Conservation (phyloP, 2,113 vertebrate genomes). For the Tiliqua scincoides region DNA sequence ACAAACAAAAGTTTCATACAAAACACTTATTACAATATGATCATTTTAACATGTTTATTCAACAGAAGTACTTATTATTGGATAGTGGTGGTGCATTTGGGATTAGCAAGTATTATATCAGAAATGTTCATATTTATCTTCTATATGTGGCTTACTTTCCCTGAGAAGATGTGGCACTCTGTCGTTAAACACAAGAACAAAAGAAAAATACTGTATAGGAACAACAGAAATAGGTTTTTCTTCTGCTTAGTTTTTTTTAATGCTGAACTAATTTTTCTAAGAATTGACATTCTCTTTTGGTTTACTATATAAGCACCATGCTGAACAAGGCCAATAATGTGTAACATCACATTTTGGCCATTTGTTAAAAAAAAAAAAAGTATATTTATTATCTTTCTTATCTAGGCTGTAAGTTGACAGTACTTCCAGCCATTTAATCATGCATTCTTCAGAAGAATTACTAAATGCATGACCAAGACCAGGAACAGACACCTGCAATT, state of each 20-base stretch:
- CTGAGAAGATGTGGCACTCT: conserved; percentile 38
- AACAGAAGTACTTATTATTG: conserved; percentile 35
- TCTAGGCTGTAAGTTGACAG: conserved; percentile 39
- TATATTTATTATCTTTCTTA: conserved; percentile 29
- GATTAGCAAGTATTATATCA: conserved; percentile 51
- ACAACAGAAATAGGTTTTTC: conserved; percentile 27
- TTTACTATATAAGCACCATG: conserved; percentile 1
- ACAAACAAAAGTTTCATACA: conserved; percentile 25
- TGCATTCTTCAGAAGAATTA: conserved; percentile 44
- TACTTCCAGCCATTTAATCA: conserved; percentile 27
- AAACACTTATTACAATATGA: conserved; percentile 10
- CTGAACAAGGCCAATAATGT: background rate
- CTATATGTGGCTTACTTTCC: conserved; percentile 43
- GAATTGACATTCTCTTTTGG: conserved; percentile 19
- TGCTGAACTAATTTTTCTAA: conserved; percentile 47
- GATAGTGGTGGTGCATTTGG: conserved; percentile 36
- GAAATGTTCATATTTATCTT: conserved; percentile 36
- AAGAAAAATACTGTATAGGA: conserved; percentile 29
- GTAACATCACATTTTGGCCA: conserved; percentile 37
- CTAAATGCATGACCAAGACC: background rate
- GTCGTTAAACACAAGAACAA: background rate
- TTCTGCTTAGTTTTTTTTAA: conserved; percentile 43
- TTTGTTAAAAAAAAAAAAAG: background rate
- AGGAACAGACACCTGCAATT: conserved; percentile 14
- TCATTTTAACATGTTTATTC: conserved; percentile 46